phyloP scores from a whole-genome alignment of 2,113 vertebrate genomes.

The Piliocolobus tephrosceles region DNA sequence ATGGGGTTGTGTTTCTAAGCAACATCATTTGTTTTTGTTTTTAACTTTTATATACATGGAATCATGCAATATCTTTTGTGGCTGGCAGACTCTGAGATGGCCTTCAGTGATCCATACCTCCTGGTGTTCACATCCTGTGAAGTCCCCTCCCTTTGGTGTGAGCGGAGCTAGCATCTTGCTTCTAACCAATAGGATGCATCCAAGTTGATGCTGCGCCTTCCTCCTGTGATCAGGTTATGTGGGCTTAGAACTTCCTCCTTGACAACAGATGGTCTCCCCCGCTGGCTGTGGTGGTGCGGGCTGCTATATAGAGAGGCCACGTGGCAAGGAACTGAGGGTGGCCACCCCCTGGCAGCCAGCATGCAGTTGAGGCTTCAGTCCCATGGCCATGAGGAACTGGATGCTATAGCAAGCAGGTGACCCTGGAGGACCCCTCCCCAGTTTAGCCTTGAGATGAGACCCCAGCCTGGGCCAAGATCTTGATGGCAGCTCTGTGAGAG shows the following conservation, averaged over 20 bases:
- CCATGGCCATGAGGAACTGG: not conserved
- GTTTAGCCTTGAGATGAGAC: not conserved
- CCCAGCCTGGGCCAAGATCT: not conserved
- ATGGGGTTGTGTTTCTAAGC: not conserved
- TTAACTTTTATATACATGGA: too few species aligned
- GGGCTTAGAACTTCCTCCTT: not conserved
- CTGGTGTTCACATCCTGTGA: not conserved
- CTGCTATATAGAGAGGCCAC: not conserved
- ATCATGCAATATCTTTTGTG: rapidly evolving
- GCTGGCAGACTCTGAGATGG: not conserved
- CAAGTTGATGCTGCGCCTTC: not conserved
- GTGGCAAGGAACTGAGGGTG: not conserved
- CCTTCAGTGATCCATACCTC: not conserved
- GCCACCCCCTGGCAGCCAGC: not conserved
- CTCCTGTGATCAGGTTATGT: not conserved
- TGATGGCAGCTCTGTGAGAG: not conserved
- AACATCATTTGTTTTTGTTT: rapidly evolving
- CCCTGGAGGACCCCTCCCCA: not conserved
- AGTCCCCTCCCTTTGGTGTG: not conserved
- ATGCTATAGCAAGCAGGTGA: rapidly evolving
- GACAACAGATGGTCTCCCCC: not conserved
- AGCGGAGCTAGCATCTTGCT: not conserved
- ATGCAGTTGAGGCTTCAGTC: not conserved
- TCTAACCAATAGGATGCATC: not conserved
- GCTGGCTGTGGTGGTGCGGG: not conserved